These are phyloP conservation scores for Manduca sexta DNA, from an alignment of 1,140 invertebrate genomes.

Conservation along the genomic window DNA sequence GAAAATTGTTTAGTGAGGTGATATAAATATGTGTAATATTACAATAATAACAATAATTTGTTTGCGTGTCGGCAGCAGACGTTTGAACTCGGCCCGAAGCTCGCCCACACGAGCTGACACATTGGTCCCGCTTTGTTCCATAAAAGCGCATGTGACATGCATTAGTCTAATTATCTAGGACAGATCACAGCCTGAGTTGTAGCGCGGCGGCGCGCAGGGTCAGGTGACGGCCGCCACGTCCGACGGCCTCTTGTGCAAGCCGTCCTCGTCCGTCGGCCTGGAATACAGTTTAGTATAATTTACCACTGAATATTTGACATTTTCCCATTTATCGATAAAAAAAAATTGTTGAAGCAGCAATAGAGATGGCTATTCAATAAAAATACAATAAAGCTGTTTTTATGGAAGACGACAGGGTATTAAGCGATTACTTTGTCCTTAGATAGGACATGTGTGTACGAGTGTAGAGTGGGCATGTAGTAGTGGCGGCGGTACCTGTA, in stretches of 20 bases:
- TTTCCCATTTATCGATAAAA: too few species aligned
- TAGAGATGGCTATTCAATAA: too few species aligned
- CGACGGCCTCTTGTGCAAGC: slow-evolving; percentile 42
- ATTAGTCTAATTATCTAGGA: slow-evolving; percentile 49
- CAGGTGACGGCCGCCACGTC: slow-evolving; percentile 61
- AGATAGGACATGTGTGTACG: slow-evolving; percentile 11
- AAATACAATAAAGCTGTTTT: background rate
- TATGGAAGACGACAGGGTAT: too few species aligned
- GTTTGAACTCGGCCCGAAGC: background rate
- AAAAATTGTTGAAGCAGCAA: too few species aligned
- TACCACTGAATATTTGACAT: too few species aligned
- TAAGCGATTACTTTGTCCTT: too few species aligned
- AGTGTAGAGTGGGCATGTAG: slow-evolving; percentile 32
- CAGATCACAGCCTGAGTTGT: slow-evolving; percentile 66
- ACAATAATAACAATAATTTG: background rate
- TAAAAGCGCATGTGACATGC: slow-evolving; percentile 42
- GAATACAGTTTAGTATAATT: background rate
- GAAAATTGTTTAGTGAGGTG: too few species aligned
- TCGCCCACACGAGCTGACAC: background rate
- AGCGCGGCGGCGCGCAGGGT: slow-evolving; percentile 21
- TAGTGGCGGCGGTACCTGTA: slow-evolving; percentile 55
- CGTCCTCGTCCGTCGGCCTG: slow-evolving; percentile 65
- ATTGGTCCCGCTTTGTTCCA: slow-evolving; percentile 57
- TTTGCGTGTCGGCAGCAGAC: background rate
- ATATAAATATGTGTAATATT: background rate